These are phyloP conservation scores for Lepas anatifera DNA, from an alignment of 2,888 invertebrate genomes.

Conservation along the genomic window DNA sequence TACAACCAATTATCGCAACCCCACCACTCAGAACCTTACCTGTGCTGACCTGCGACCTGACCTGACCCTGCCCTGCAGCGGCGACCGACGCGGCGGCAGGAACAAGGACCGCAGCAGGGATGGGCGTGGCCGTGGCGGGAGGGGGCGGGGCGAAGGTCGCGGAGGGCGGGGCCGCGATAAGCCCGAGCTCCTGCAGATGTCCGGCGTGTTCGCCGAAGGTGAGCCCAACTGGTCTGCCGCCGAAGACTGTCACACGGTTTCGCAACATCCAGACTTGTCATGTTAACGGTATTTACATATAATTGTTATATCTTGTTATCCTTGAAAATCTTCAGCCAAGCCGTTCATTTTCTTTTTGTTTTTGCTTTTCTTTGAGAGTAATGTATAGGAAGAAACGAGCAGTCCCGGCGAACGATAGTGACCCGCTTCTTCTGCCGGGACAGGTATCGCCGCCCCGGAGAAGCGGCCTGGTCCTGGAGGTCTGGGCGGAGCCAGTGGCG, in stretches of 20 bases:
- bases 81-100: not conserved
- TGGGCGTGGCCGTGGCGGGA: not conserved
- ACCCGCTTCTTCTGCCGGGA: too few species aligned
- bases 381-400: not conserved
- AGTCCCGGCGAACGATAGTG: too few species aligned
- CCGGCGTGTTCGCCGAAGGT: conserved; percentile 2
- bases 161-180: not conserved
- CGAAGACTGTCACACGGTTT: too few species aligned
- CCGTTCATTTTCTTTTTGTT: too few species aligned
- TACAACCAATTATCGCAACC: too few species aligned
- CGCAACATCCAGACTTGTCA: too few species aligned
- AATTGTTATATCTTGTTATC: too few species aligned
- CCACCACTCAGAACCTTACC: too few species aligned
- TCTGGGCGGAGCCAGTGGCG: conserved; percentile 14
- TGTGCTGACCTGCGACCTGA: not conserved
- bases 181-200: not conserved
- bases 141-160: not conserved
- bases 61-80: not conserved
- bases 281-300: too few species aligned
- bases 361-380: too few species aligned
- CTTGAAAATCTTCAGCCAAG: too few species aligned
- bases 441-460: not conserved
- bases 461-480: not conserved
- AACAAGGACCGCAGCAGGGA: not conserved
- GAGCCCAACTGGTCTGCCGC: not conserved